Evolutionary conservation across 2,113 vertebrate genomes (phyloP), one percentile per base, ranked within the genome.

Genomic region (Burhinus bistriatus): DNA sequence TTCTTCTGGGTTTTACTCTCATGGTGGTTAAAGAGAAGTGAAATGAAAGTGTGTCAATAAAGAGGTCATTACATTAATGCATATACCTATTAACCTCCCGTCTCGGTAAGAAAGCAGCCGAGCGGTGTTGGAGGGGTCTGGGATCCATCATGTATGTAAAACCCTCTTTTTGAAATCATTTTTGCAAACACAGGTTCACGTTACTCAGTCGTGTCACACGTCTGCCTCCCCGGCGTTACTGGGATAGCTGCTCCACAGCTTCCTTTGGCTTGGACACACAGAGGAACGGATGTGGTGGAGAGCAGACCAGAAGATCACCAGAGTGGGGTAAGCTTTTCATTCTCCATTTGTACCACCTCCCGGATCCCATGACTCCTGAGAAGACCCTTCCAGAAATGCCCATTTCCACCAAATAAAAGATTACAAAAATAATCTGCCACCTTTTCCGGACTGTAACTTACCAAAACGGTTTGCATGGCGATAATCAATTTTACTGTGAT

Each of bases 1-100:
- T 94, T 97, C 95, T 91, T 91, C 79, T 96, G 96, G 87, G 82
- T 94, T 93, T 94, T 97, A 54, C 83, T 95, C 97, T 96, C 65
- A 1, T 47, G 96, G 93, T 95, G 87, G 85, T 97, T 93, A 91
- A 97, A 83, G 54, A 96, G 91, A 96, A 95, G 91, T 51, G 75
- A 94, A 96, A 93, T 36, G 52, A 97, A 95, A 95, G 45, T 54
- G 69, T 93, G 96, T 97, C 95, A 96, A 85, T 94, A 95, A 95
- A 87, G 78, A 91, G 96, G 94, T 97, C 89, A 95, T 92, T 83
- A 57, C n/a, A 54, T 89, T 95, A 93, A 95, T 94, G 80, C 91
- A 57, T 83, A 76, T 45, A 23, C 87, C 87, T 97, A 96, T 94
- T 97, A 97, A 97, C 96, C 87, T 95, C 92, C 87, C 93, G 77